Evolutionary conservation across 2,888 invertebrate species (phyloP).

Genomic region (Rhagophthalmus giganteus): DNA sequence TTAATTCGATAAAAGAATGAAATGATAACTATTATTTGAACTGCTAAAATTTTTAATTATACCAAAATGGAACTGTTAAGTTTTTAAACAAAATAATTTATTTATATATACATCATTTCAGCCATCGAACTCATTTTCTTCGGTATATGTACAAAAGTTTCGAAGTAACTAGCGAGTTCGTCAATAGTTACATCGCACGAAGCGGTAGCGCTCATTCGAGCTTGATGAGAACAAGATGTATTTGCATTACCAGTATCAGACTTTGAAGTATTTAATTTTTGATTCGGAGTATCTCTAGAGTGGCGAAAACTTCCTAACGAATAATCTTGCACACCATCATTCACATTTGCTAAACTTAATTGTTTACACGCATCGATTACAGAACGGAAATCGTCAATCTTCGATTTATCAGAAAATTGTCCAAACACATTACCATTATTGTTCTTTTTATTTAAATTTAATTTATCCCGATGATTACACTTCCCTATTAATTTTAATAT

Average conservation of each 20-base stretch:
- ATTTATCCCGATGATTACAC: conserved; percentile 40
- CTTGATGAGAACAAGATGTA: conserved; percentile 75
- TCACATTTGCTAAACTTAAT: conserved; percentile 47
- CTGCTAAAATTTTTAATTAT: too few species aligned
- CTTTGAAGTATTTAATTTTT: conserved; percentile 26
- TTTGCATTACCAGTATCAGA: conserved; percentile 34
- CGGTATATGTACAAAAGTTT: conserved; percentile 93
- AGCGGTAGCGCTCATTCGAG: conserved; percentile 64
- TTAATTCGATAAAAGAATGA: too few species aligned
- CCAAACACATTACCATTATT: conserved; percentile 44
- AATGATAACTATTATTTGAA: too few species aligned
- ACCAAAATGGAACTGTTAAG: too few species aligned
- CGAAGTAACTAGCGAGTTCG: conserved; percentile 93
- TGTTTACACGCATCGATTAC: conserved; percentile 53
- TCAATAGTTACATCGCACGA: conserved; percentile 89
- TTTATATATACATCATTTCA: conserved; percentile 96
- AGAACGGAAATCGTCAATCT: conserved; percentile 51
- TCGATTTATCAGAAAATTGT: conserved; percentile 38
- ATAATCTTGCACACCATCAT: conserved; percentile 43
- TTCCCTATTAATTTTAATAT: conserved; percentile 58
- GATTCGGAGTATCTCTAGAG: conserved; percentile 37
- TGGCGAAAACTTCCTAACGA: conserved; percentile 46
- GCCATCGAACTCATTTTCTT: conserved; percentile 98
- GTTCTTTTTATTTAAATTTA: conserved; percentile 23
- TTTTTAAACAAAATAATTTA: background rate